These are phyloP conservation scores for Chrysemys picta DNA, from an alignment of 2,113 vertebrate species.

Conservation along the genomic window DNA sequence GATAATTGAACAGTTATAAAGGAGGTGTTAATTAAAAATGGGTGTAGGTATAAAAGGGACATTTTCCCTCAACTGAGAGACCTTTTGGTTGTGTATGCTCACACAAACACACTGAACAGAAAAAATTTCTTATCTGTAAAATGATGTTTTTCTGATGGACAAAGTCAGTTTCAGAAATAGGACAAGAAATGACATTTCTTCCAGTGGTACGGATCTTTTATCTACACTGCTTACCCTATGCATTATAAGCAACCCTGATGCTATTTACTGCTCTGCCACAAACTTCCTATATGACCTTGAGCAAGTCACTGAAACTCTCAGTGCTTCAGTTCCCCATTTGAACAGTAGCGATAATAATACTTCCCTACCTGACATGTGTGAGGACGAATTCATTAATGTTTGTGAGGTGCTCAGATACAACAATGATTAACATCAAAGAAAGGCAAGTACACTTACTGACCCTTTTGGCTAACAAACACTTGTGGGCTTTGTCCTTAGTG, in stretches of 20 bases:
- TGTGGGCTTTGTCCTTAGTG: no score
- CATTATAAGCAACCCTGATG: background rate
- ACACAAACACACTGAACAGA: constrained; percentile 2
- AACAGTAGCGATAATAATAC: background rate
- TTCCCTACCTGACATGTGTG: background rate
- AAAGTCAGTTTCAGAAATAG: background rate
- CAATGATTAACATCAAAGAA: background rate
- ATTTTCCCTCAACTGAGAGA: constrained; percentile 23
- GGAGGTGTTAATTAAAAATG: constrained; percentile 23
- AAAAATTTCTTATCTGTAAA: background rate
- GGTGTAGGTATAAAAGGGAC: constrained; percentile 4
- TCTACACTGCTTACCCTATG: background rate
- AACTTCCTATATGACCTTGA: background rate
- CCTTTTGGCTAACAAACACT: background rate
- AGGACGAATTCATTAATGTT: background rate
- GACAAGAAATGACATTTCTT: background rate
- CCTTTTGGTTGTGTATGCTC: background rate
- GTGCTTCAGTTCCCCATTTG: background rate
- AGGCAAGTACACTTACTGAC: background rate
- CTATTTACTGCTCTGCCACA: background rate
- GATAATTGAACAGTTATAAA: constrained; percentile 52
- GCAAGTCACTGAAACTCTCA: background rate
- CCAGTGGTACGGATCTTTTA: background rate
- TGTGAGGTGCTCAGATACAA: background rate
- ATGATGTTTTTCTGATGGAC: background rate